Evolutionary conservation across 2,797 vertebrate genomes (phyloP).

Genomic region (Lithobates pipiens): DNA sequence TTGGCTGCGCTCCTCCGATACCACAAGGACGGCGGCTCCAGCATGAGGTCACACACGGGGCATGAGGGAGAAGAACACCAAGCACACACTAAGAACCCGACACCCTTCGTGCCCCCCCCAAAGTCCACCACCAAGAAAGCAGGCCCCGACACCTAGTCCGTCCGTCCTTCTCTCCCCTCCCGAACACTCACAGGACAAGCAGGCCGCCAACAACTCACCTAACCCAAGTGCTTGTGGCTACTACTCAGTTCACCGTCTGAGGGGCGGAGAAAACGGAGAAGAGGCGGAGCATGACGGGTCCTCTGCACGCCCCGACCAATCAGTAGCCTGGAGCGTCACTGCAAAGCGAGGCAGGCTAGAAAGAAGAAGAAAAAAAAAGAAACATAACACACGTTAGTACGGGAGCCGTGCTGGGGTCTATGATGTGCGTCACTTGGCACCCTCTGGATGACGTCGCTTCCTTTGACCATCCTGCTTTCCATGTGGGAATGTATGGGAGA

Average conservation of each 20-base stretch:
- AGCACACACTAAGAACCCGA: not conserved
- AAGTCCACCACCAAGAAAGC: too few relatives aligned
- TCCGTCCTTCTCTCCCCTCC: not conserved
- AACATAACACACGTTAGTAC: slow-evolving; percentile 29
- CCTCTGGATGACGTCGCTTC: slow-evolving; percentile 20
- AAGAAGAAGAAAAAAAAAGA: slow-evolving; percentile 24
- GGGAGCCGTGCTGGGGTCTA: not conserved
- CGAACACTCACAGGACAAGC: not conserved
- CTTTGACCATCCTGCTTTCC: slow-evolving; percentile 1
- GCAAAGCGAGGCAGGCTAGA: not conserved
- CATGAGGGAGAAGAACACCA: too few relatives aligned
- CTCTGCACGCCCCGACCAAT: slow-evolving; percentile 44
- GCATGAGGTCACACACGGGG: not conserved
- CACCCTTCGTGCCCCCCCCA: too few relatives aligned
- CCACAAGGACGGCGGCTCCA: too few relatives aligned
- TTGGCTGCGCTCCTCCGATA: not conserved
- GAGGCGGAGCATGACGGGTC: not conserved
- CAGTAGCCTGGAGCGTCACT: slow-evolving; percentile 14
- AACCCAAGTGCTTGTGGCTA: slow-evolving; percentile 17
- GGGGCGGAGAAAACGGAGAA: not conserved
- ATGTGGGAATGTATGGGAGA: not conserved
- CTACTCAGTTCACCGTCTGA: slow-evolving; percentile 23
- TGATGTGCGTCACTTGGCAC: not conserved
- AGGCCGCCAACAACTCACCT: slow-evolving; percentile 49
- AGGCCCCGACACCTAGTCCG: too few relatives aligned